Percentiles rank a stretch among this genome's conserved stretches.
Conservation (phyloP, 2,888 invertebrate species). For the Thymelicus acteon region DNA sequence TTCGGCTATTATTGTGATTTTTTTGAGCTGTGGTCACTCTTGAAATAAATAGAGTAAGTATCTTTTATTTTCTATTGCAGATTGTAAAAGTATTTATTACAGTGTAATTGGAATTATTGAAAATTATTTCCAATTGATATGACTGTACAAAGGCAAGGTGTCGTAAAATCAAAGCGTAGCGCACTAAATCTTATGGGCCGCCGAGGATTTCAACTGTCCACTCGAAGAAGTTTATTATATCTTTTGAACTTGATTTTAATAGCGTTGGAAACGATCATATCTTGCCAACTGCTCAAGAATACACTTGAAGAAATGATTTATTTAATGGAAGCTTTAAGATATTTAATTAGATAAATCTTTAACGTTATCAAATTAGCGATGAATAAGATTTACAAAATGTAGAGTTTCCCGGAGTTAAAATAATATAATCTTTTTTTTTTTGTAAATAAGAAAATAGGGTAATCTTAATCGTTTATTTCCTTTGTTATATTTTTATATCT, state of each 20-base stretch:
- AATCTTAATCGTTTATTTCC: too few relatives aligned
- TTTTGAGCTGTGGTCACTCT: slow-evolving; percentile 51
- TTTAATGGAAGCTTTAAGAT: slow-evolving; percentile 8
- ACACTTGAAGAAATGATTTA: slow-evolving; percentile 17
- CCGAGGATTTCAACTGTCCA: slow-evolving; percentile 73
- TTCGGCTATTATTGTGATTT: slow-evolving; percentile 54
- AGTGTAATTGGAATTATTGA: slow-evolving; percentile 46
- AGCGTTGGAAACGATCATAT: slow-evolving; percentile 33
- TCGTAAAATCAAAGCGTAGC: slow-evolving; percentile 75
- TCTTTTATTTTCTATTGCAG: slow-evolving; percentile 45
- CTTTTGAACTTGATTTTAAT: slow-evolving; percentile 54
- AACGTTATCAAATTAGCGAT: too few relatives aligned
- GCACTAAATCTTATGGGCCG: slow-evolving; percentile 75
- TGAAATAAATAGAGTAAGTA: slow-evolving; percentile 69
- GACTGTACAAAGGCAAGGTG: slow-evolving; percentile 59
- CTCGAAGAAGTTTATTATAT: slow-evolving; percentile 75
- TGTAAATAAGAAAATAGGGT: too few relatives aligned
- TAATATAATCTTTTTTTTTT: too few relatives aligned
- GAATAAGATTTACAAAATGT: too few relatives aligned
- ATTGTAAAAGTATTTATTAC: slow-evolving; percentile 2
- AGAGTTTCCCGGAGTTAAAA: too few relatives aligned
- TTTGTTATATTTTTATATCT: too few relatives aligned
- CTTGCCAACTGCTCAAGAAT: slow-evolving; percentile 15
- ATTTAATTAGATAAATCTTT: not conserved
- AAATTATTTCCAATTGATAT: slow-evolving; percentile 62